phyloP scores from a whole-genome alignment of 2,113 vertebrate genomes.

The Saccopteryx bilineata region DNA sequence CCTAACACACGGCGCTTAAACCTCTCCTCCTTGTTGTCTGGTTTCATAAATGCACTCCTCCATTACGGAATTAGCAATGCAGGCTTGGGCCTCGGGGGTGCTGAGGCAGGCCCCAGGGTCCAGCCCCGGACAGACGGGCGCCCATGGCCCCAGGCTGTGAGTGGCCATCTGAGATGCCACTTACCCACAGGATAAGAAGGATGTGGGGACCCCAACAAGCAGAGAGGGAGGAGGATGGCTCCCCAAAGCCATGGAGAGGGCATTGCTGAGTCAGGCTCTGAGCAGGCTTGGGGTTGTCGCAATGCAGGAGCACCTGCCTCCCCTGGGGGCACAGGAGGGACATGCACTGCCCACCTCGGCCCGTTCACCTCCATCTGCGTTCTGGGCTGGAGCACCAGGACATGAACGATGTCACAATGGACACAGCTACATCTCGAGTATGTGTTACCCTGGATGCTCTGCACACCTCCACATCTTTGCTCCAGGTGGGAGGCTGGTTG shows the following conservation, averaged over 20 bases:
- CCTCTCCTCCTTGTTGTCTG: slow-evolving; percentile 81
- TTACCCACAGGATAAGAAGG: accelerated
- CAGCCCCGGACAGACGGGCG: not conserved
- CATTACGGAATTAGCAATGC: slow-evolving; percentile 82
- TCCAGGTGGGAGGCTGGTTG: accelerated
- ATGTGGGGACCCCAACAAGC: too few species aligned
- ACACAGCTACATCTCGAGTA: accelerated
- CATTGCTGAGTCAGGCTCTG: not conserved
- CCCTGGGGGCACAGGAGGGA: not conserved
- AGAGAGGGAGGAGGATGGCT: accelerated
- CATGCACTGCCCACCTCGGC: accelerated
- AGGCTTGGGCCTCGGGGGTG: slow-evolving; percentile 42
- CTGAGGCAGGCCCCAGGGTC: slow-evolving; percentile 55
- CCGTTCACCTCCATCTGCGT: accelerated
- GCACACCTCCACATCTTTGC: accelerated
- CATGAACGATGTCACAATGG: accelerated
- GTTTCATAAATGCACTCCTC: slow-evolving; percentile 85
- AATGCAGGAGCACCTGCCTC: not conserved
- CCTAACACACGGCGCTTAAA: slow-evolving; percentile 78
- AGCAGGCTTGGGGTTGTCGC: accelerated
- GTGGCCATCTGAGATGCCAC: accelerated
- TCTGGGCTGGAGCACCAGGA: accelerated
- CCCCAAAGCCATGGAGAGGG: accelerated
- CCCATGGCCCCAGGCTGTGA: accelerated
- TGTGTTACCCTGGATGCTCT: accelerated